Evolutionary conservation across 2,113 vertebrate genomes (phyloP), one percentile per base, ranked within the genome.

Genomic region (Macrotis lagotis): DNA sequence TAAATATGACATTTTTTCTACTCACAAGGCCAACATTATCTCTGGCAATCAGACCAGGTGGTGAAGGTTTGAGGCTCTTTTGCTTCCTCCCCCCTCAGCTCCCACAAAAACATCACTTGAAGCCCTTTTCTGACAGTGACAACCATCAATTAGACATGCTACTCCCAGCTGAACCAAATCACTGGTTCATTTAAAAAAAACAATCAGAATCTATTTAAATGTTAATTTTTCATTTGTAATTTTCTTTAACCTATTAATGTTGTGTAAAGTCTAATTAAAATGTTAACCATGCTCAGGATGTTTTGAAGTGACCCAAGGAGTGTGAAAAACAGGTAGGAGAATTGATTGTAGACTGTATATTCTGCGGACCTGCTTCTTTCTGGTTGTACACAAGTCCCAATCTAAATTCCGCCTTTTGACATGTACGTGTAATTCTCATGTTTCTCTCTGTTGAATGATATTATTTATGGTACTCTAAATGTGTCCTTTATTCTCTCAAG

Each of bases 201-300:
- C 88, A 59, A 96, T 94, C 28, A 92, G 90, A 93, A 88, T 93
- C 52, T 92, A 50, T 92, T 96, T 95, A 93, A 95, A 93, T 94
- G 93, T 96, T 97, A 93, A 96, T 92, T 90, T 92, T 50, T 31
- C 8, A 90, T 53, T 93, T 95, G 48, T 91, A 94, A 91, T 91
- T 95, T 92, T 91, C 55, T 83, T 94, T 94, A 95, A 91, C 51
- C 74, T 95, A 53, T 50, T 48, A 97, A 25, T 89, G 48, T 83
- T 93, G 92, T 48, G 91, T 28, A 91, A 51, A 93, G 91, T 91
- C n/a, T 50, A 52, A 93, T 90, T 93, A 94, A 96, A 91, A 91
- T 95, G 93, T 95, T 93, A 95, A 93, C 47, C 47, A 92, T 49
- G 51, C 90, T 37, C 52, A 92, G 31, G 91, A 16, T 94, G 48